phyloP scores from a whole-genome alignment of 2,888 invertebrate species.

The Pachydiplax longipennis region DNA sequence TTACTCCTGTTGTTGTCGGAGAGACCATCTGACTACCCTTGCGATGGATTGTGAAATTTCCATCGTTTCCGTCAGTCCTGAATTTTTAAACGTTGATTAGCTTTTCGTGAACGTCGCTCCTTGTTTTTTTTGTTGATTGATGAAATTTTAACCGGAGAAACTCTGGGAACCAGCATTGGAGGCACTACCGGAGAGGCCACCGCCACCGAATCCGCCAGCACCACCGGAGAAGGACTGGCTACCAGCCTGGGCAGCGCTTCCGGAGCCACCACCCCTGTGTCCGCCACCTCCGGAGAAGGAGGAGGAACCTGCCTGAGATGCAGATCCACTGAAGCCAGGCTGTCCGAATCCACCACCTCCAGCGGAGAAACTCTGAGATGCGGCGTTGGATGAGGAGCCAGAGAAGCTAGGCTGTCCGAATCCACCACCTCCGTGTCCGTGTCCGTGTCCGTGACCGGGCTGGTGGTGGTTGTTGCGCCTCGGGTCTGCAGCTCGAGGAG shows the following conservation, averaged over 20 bases:
- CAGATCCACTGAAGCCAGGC: background rate
- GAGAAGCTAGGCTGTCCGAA: background rate
- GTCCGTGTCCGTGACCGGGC: background rate
- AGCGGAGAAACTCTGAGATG: background rate
- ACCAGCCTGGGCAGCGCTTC: background rate
- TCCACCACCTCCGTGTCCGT: background rate
- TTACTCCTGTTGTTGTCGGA: background rate
- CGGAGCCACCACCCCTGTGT: background rate
- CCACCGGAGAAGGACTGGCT: constrained; percentile 9
- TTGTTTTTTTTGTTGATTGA: background rate
- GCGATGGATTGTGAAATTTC: background rate
- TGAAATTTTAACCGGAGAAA: background rate
- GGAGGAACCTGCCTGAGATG: background rate
- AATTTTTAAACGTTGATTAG: background rate
- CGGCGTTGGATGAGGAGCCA: background rate
- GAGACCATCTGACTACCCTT: background rate
- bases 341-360: background rate
- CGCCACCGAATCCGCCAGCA: background rate
- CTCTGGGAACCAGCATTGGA: constrained; percentile 8
- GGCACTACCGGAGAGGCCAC: constrained; percentile 4
- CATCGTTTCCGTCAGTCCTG: background rate
- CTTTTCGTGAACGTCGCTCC: background rate
- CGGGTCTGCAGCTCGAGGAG: background rate
- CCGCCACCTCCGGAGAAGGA: background rate
- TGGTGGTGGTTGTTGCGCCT: constrained; percentile 11